These are phyloP conservation scores for Lophochroa leadbeateri DNA, from an alignment of 2,113 vertebrate genomes.

Conservation along the genomic window DNA sequence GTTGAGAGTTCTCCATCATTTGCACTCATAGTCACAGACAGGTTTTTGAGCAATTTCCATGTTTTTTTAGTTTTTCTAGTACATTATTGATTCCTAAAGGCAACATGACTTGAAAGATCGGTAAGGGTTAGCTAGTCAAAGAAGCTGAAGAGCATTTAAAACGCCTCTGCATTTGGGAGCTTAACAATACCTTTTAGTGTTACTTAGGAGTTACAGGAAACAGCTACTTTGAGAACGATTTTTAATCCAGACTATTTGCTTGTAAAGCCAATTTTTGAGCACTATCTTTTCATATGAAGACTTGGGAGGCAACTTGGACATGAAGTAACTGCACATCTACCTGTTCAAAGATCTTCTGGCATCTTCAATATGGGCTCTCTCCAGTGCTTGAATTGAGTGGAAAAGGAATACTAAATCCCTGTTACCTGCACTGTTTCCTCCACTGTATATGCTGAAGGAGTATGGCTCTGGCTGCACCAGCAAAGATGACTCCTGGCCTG, in stretches of 20 bases:
- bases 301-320: not conserved
- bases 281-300: not conserved
- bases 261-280: not conserved
- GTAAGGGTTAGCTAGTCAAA: conserved; percentile 31
- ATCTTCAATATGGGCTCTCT: not conserved
- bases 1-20: conserved; percentile 19
- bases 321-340: not conserved
- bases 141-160: conserved; percentile 18
- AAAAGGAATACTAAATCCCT: not conserved
- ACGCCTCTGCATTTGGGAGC: conserved; percentile 7
- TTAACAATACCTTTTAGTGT: conserved; percentile 14
- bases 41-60: not conserved
- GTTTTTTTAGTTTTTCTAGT: not conserved
- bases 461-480: not conserved
- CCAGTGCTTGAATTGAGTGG: not conserved
- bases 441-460: not conserved
- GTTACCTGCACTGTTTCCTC: not conserved
- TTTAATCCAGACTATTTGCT: not conserved
- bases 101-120: conserved; percentile 18
- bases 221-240: not conserved
- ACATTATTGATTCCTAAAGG: conserved; percentile 38
- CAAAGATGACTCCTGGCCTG: not conserved
- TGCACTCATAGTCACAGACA: not conserved
- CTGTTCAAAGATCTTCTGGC: not conserved
- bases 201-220: conserved; percentile 1